Evolutionary conservation across 2,888 invertebrate species (phyloP).

Genomic region (Fabriciana adippe): DNA sequence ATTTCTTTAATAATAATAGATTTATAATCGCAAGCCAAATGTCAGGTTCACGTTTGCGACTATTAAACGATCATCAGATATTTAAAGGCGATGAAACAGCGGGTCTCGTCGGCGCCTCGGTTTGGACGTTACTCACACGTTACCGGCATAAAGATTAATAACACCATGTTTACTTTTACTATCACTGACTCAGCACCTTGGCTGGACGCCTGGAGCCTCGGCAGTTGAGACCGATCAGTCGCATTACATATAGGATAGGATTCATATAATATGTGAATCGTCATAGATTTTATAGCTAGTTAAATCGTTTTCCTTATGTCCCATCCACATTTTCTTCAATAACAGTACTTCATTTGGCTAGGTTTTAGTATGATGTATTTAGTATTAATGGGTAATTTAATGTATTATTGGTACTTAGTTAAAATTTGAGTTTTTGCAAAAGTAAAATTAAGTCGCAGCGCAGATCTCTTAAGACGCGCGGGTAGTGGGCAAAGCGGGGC

Average conservation of each 20-base stretch:
- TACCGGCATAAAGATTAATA: slow-evolving; percentile 29
- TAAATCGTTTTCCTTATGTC: too few species aligned
- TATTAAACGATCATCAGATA: slow-evolving; percentile 39
- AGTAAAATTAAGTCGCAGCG: too few species aligned
- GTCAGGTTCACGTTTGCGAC: background rate
- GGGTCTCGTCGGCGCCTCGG: slow-evolving; percentile 32
- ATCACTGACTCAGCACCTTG: slow-evolving; percentile 31
- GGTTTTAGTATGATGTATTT: too few species aligned
- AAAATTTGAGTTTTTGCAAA: too few species aligned
- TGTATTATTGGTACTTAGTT: too few species aligned
- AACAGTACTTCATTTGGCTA: too few species aligned
- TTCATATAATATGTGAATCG: background rate
- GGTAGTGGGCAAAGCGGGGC: too few species aligned
- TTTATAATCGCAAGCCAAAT: background rate
- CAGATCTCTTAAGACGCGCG: too few species aligned
- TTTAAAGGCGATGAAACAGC: slow-evolving; percentile 40
- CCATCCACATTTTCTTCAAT: too few species aligned
- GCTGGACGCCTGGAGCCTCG: slow-evolving; percentile 26
- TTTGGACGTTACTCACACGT: slow-evolving; percentile 32
- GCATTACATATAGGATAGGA: background rate
- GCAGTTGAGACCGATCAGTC: background rate
- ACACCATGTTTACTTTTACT: slow-evolving; percentile 27
- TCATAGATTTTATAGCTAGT: too few species aligned
- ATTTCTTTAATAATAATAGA: slow-evolving; percentile 1
- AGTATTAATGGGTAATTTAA: too few species aligned